Evolutionary conservation across 2,888 invertebrate genomes (phyloP).

Genomic region (Parnassius orleans): DNA sequence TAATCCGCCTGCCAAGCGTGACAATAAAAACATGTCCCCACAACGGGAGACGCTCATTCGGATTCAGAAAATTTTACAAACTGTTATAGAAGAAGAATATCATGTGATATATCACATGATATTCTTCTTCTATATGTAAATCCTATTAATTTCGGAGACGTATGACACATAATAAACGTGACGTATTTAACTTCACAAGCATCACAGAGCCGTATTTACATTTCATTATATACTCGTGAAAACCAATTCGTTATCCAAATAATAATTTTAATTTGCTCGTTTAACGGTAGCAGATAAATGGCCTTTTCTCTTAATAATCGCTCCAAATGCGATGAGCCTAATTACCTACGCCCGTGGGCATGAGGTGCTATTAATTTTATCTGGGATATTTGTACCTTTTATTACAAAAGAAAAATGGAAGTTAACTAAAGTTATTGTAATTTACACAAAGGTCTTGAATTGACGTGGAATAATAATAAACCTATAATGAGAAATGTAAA

Average conservation of each 20-base stretch:
- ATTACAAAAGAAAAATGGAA: slow-evolving; percentile 11
- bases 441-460: neutral
- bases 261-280: slow-evolving; percentile 20
- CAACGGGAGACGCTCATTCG: no score
- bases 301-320: slow-evolving; percentile 19
- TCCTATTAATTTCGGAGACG: no score
- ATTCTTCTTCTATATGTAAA: no score
- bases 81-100: no score
- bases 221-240: slow-evolving; percentile 3
- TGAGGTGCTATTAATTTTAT: slow-evolving; percentile 17
- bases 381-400: slow-evolving; percentile 20
- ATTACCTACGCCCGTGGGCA: slow-evolving; percentile 20
- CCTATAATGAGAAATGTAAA: no score
- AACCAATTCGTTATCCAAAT: slow-evolving; percentile 19
- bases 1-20: no score
- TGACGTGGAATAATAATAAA: no score
- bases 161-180: no score
- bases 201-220: slow-evolving; percentile 7
- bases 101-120: no score
- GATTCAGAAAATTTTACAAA: no score
- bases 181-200: slow-evolving; percentile 1
- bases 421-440: slow-evolving; percentile 7
- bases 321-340: slow-evolving; percentile 17
- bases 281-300: slow-evolving; percentile 22
- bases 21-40: no score